A percentile compares a stretch with the other conserved stretches of the same genome.
Evolutionary conservation across 2,797 vertebrate species (phyloP).

Genomic region (Nyctibius grandis): DNA sequence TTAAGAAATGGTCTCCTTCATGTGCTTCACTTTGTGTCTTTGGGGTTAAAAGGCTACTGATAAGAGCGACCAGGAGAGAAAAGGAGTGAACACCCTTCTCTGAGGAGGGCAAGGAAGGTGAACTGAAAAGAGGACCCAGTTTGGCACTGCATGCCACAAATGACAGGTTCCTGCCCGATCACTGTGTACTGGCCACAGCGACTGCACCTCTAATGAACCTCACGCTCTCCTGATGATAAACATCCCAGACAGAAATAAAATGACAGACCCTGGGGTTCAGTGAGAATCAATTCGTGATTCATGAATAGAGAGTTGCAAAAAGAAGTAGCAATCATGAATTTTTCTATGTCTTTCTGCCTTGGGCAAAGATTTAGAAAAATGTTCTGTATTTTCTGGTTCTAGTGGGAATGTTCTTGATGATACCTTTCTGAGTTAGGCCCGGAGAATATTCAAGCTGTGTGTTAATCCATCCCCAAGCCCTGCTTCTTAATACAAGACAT

Average conservation of each 20-base stretch:
- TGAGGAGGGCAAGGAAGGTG: not conserved
- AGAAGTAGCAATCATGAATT: not conserved
- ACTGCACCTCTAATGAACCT: not conserved
- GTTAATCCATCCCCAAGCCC: not conserved
- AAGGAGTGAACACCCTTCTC: not conserved
- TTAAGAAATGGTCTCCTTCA: not conserved
- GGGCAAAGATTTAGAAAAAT: not conserved
- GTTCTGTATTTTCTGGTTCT: not conserved
- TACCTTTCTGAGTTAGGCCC: not conserved
- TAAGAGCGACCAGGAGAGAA: not conserved
- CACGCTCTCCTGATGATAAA: not conserved
- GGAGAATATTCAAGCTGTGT: not conserved
- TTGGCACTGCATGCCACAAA: not conserved
- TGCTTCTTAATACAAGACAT: not conserved
- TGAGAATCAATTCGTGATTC: not conserved
- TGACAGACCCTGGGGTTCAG: not conserved
- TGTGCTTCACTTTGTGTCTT: not conserved
- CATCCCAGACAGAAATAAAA: not conserved
- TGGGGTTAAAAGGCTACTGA: not conserved
- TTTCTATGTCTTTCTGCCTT: not conserved
- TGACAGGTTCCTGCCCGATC: rapidly evolving
- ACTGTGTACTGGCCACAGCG: not conserved
- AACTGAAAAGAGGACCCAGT: not conserved
- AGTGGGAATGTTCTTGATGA: not conserved
- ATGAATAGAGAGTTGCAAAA: not conserved